These are phyloP conservation scores for Xestobium rufovillosum DNA, from an alignment of 2,888 invertebrate species.

Conservation along the genomic window DNA sequence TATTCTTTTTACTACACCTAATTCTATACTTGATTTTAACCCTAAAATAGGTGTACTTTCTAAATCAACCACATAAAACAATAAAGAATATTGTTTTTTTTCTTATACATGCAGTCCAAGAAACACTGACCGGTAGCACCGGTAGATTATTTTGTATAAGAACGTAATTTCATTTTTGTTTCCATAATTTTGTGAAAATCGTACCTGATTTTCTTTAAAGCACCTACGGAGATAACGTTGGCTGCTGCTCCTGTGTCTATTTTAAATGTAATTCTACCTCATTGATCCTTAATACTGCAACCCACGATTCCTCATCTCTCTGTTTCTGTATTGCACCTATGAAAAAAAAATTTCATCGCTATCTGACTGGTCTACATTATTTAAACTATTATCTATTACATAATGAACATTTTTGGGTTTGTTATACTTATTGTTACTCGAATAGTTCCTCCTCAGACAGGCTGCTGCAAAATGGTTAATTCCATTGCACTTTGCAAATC, in stretches of 20 bases:
- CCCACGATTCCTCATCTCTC: constrained; percentile 9
- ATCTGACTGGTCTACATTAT: no score
- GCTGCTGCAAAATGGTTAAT: constrained; percentile 19
- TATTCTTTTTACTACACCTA: constrained; percentile 15
- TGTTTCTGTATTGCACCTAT: constrained; percentile 5
- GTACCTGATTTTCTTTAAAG: constrained; percentile 7
- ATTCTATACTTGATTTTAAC: constrained; percentile 9
- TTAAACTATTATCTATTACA: no score
- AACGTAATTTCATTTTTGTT: constrained; percentile 12
- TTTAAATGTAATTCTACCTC: constrained; percentile 7
- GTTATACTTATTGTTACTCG: no score
- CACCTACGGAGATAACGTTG: constrained; percentile 14
- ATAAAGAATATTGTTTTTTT: constrained; percentile 6
- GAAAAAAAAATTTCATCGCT: constrained; percentile 6
- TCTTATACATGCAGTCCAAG: constrained; percentile 14
- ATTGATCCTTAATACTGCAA: constrained; percentile 3
- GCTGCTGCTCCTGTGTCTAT: constrained; percentile 16
- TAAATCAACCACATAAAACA: constrained; percentile 11
- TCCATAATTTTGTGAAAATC: constrained; percentile 5
- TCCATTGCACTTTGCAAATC: constrained; percentile 15
- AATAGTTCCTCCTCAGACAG: not conserved
- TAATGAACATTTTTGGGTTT: no score
- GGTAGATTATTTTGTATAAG: constrained; percentile 15
- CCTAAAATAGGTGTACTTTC: constrained; percentile 13
- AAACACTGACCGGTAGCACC: constrained; percentile 12